Base-by-base conservation (phyloP, 1,140 invertebrate species). In the Heliconius himera region DNA sequence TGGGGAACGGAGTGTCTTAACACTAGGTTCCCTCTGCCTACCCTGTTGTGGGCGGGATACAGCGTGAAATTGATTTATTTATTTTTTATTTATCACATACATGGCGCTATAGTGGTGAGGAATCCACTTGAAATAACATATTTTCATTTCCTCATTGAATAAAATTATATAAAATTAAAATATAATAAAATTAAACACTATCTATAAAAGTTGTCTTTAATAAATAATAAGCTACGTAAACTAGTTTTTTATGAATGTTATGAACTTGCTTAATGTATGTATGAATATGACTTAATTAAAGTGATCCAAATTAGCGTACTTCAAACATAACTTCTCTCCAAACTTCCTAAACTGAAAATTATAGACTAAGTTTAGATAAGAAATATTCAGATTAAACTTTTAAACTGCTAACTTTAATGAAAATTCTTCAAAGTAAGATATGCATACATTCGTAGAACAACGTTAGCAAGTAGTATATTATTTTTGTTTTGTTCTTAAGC, bases 311-410 rank as follows among this genome's bases (percentile, higher is more conserved):
- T 29, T 29, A 26, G 60, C 60, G 29, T 29, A 66, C 26, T 66
- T 66, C 26, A 29, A 66, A 66, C 26, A 26, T 66, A n/a, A 66
- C 3, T 29, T 66, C 22, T 29, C 60, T 13, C 60, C 11, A 29
- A 66, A 29, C 26, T 66, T 22, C 1, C 11, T 66, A 22, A 29
- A 66, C 60, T 66, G 60, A 66, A 66, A 66, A 29, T 66, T 29
- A 22, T 66, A 29, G 60, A 66, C 60, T 26, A 66, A 66, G 60
- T 29, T 11, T 66, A 29, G 60, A 66, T 66, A 66, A 66, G 60
- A 66, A 66, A 66, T 66, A 66, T 66, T 66, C 11, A 29, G 60
- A 66, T 66, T 66, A 66, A 66, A 66, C 20, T 66, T 66, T 66
- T 29, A 22, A 60, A 66, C 4, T 26, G 60, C 60, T 66, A 16